Conservation (phyloP, 2,888 invertebrate species). For the Nephrotoma appendiculata region DNA sequence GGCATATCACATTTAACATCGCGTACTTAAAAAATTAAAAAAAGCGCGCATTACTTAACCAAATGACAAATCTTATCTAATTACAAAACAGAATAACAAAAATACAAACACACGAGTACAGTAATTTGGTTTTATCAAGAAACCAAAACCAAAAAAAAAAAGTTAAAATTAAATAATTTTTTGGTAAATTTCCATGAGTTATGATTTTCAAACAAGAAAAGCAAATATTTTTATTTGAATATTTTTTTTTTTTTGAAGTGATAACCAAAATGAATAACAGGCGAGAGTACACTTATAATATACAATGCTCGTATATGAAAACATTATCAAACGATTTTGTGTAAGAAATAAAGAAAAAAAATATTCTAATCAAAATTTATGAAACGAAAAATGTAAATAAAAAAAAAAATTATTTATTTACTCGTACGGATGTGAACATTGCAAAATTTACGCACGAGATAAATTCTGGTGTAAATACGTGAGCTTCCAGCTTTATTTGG, state of each 20-base stretch:
- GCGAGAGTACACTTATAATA: neutral
- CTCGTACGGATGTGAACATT: no score
- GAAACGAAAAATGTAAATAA: no score
- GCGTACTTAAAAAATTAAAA: neutral
- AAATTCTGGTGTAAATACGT: no score
- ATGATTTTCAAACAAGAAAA: neutral
- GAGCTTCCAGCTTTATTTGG: no score
- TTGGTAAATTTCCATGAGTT: neutral
- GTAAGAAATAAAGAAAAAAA: no score
- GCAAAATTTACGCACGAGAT: no score
- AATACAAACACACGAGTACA: neutral
- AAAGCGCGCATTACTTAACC: neutral
- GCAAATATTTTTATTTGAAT: neutral
- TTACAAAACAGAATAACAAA: neutral
- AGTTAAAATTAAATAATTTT: neutral
- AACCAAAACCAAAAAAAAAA: neutral
- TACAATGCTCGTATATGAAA: neutral
- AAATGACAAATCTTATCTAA: neutral
- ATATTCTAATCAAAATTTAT: no score
- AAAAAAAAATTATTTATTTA: no score
- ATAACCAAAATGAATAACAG: neutral
- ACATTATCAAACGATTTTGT: no score
- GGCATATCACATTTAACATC: neutral
- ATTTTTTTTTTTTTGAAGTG: neutral
- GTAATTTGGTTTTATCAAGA: neutral